Base-by-base conservation (phyloP, 1,140 invertebrate species). In the Drosophila pseudoananassae region DNA sequence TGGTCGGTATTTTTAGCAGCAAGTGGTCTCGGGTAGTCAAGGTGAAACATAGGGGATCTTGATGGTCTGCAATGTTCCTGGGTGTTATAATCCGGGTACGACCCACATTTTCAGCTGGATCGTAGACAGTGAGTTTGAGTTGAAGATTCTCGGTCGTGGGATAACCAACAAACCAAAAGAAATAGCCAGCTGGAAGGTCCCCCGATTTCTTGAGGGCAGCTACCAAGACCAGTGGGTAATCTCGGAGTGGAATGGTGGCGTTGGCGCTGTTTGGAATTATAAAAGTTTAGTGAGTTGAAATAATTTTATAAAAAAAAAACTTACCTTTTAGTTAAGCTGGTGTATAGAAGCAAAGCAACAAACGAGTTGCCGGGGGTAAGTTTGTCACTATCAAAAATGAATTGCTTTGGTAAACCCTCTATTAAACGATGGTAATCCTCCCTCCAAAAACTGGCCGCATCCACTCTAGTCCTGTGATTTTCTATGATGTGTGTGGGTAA, bases 81-180 rank as follows among this genome's bases (percentile, higher is more conserved):
- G 38, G 17, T 3, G 10, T n/a, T 46, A 33, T 55, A 2, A 46
- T 17, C 17, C 3, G n/a, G 4, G n/a, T 40, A 1, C 15, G 14
- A n/a, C 46, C 57, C 4, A 38, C 3, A 2, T 12, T 5, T 12
- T 46, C 51, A 2, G 15, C 15, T 9, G 51, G 38, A 33, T 63
- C 29, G n/a, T 10, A 46, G 4, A 63, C 38, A 12, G 51, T 54
- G 9, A 45, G 59, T 20, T 63, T 45, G 27, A 9, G 8, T 1
- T 23, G 12, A 23, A 61, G 36, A 6, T 23, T 31, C 1, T 17
- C 4, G 2, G 3, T 10, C 4, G n/a, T 14, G 8, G 29, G 27
- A 31, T 15, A 50, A 17, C 31, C 31, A 20, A 61, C 15, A 0
- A 45, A n/a, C 59, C 59, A 63, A 17, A 61, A 63, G 31, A 54